Conservation (phyloP, 2,888 invertebrate genomes). For the Drosophila meridionalis region DNA sequence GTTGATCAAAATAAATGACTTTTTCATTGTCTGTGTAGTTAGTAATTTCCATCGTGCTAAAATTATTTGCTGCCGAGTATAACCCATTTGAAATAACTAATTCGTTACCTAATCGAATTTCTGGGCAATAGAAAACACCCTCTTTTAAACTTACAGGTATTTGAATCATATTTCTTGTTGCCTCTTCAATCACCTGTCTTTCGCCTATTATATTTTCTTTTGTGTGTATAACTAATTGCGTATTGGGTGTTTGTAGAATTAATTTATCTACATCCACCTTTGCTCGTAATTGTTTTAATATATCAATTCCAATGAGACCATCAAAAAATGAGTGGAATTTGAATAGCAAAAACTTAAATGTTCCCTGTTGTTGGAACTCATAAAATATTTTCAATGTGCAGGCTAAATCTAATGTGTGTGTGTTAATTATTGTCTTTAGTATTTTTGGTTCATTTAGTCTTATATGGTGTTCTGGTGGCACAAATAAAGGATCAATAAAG, state of each 20-base stretch:
- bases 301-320: neutral
- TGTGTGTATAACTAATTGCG: slow-evolving; percentile 1
- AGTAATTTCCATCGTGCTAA: neutral
- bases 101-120: slow-evolving; percentile 1
- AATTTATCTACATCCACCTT: slow-evolving; percentile 1
- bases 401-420: neutral
- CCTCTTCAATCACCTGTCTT: neutral
- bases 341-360: neutral
- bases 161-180: neutral
- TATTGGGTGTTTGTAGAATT: slow-evolving; percentile 1
- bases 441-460: neutral
- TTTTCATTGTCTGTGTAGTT: neutral
- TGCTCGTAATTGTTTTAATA: slow-evolving; percentile 1
- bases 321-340: neutral
- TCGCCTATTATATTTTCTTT: slow-evolving; percentile 3
- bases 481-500: neutral
- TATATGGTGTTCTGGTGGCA: neutral
- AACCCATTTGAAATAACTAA: neutral
- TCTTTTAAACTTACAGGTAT: neutral
- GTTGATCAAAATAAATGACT: neutral
- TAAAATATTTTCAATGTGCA: neutral
- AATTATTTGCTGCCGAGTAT: neutral
- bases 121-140: neutral
- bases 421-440: neutral
- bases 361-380: neutral